Conservation (phyloP, 2,888 invertebrate species). For the Hypercompe scribonia region DNA sequence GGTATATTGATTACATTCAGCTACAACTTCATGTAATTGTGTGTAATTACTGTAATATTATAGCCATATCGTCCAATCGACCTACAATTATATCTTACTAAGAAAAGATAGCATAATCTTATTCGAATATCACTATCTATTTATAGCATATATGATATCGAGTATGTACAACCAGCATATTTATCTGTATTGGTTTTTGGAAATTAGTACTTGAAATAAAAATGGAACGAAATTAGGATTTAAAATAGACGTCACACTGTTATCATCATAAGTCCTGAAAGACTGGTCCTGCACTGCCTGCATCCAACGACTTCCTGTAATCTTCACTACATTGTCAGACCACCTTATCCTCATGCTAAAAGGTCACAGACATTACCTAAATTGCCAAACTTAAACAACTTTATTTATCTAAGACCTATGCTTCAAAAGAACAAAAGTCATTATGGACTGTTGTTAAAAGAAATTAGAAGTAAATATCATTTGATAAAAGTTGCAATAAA, state of each 20-base stretch:
- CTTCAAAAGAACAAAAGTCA: no score
- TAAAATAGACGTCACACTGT: background rate
- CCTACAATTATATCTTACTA: background rate
- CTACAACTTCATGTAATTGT: background rate
- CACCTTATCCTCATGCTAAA: no score
- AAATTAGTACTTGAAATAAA: background rate
- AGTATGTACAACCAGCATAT: background rate
- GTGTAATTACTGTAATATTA: background rate
- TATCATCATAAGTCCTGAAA: no score
- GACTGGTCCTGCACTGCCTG: no score
- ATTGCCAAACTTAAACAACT: background rate
- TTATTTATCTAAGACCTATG: background rate
- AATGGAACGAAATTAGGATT: background rate
- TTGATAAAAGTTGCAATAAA: background rate
- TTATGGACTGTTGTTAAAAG: background rate
- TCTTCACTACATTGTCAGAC: no score
- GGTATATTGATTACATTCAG: background rate
- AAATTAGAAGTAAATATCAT: background rate
- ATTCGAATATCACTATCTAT: background rate
- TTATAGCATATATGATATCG: background rate
- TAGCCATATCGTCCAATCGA: background rate
- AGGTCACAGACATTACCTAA: no score
- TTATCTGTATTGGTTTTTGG: background rate
- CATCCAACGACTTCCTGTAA: no score
- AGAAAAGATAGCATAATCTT: background rate